Percentiles rank a stretch among this genome's conserved stretches.
Evolutionary conservation across 2,797 vertebrate genomes (phyloP).

Genomic region (Chaenodraco wilsoni): DNA sequence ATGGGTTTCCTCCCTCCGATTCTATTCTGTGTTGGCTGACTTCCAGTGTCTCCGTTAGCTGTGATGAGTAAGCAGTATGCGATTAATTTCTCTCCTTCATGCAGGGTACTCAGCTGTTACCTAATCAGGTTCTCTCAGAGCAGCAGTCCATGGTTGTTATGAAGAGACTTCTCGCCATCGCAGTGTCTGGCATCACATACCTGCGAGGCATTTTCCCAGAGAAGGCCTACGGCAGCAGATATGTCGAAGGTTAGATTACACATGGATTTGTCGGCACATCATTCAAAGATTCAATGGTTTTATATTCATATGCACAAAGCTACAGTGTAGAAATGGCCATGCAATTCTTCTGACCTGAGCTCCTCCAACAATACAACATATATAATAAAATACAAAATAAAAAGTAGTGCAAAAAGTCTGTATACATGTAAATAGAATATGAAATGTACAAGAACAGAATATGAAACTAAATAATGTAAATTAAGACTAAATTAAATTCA

Average conservation of each 20-base stretch:
- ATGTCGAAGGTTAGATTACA: conserved; percentile 87
- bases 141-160: conserved; percentile 89
- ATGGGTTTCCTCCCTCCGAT: too few species aligned
- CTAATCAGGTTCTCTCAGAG: conserved; percentile 81
- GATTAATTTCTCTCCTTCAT: conserved; percentile 32
- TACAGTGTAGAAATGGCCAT: too few species aligned
- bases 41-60: not conserved
- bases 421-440: too few species aligned
- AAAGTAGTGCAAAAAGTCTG: too few species aligned
- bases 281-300: too few species aligned
- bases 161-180: conserved; percentile 91
- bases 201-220: conserved; percentile 93
- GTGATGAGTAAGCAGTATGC: conserved; percentile 19
- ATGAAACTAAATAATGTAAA: too few species aligned
- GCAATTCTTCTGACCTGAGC: too few species aligned
- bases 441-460: too few species aligned
- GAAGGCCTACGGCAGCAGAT: conserved; percentile 89
- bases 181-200: conserved; percentile 92
- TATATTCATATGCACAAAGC: too few species aligned
- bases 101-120: conserved; percentile 83
- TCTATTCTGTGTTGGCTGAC: not conserved
- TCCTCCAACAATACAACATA: too few species aligned
- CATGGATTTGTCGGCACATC: not conserved
- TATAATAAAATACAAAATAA: too few species aligned
- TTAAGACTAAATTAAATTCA: too few species aligned